phyloP scores from a whole-genome alignment of 2,888 invertebrate genomes.

The Coecobrya sp. region DNA sequence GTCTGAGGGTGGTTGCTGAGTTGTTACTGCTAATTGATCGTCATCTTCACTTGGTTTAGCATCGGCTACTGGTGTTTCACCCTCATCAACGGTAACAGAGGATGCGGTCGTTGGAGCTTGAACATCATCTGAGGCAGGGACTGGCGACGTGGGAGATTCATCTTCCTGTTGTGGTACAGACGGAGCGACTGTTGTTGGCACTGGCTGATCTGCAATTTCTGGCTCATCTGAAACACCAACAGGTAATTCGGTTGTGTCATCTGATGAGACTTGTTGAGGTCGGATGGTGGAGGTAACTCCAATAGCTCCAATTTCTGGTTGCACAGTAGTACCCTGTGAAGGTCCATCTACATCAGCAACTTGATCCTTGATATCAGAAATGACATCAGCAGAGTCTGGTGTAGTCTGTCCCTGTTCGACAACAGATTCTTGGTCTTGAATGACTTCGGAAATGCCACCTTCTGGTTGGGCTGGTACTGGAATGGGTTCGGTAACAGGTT shows the following conservation, averaged over 20 bases:
- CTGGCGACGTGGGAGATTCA: slow-evolving; percentile 52
- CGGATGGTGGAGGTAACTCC: slow-evolving; percentile 44
- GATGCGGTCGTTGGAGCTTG: slow-evolving; percentile 70
- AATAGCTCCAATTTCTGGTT: not conserved
- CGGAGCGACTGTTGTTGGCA: slow-evolving; percentile 74
- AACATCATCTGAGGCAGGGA: slow-evolving; percentile 63
- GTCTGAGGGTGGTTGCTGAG: slow-evolving; percentile 45
- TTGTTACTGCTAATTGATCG: slow-evolving; percentile 20
- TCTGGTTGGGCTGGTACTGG: slow-evolving; percentile 47
- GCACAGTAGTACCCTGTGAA: slow-evolving; percentile 20
- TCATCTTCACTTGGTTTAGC: slow-evolving; percentile 59
- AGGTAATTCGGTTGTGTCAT: slow-evolving; percentile 66
- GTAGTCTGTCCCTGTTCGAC: slow-evolving; percentile 41
- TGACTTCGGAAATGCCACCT: slow-evolving; percentile 41
- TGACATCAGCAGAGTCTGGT: slow-evolving; percentile 12
- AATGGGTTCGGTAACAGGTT: not conserved
- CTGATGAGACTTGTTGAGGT: slow-evolving; percentile 61
- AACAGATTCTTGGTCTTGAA: not conserved
- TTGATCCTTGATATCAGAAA: slow-evolving; percentile 66
- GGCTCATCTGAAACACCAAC: not conserved
- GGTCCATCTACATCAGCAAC: slow-evolving; percentile 11
- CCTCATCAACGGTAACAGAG: slow-evolving; percentile 61
- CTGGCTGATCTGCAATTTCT: slow-evolving; percentile 14
- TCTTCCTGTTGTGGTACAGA: slow-evolving; percentile 85
- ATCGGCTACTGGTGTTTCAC: slow-evolving; percentile 74